A percentile compares a stretch with the other conserved stretches of the same genome.
Evolutionary conservation across 2,113 vertebrate species (phyloP).

Genomic region (Ascaphus truei): DNA sequence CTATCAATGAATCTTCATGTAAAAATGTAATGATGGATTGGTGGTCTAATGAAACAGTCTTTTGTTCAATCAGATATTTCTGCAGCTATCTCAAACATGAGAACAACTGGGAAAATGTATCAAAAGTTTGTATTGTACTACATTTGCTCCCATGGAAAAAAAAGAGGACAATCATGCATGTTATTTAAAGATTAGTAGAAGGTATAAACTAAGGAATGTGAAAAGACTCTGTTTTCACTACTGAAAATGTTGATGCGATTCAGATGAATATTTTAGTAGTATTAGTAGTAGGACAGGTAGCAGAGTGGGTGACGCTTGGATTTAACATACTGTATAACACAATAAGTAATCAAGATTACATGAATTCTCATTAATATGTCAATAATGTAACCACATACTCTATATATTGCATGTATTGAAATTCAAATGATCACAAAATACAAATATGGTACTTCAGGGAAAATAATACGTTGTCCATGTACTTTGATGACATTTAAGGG

Average conservation of each 20-base stretch:
- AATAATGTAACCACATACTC: no score
- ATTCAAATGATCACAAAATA: no score
- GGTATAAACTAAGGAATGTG: slow-evolving; percentile 12
- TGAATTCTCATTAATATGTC: no score
- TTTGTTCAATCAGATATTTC: slow-evolving; percentile 29
- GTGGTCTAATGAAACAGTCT: slow-evolving; percentile 14
- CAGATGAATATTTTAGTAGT: neutral
- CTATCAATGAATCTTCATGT: slow-evolving; percentile 23
- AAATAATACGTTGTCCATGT: no score
- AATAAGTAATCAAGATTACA: no score
- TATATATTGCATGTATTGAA: no score
- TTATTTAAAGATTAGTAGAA: slow-evolving; percentile 29
- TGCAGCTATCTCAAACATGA: slow-evolving; percentile 23
- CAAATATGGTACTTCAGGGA: no score
- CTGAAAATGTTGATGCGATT: neutral
- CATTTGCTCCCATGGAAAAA: neutral
- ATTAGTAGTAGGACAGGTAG: neutral
- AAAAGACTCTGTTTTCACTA: no score
- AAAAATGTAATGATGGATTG: slow-evolving; percentile 20
- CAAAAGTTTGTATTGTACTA: slow-evolving; percentile 23
- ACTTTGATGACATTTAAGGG: no score
- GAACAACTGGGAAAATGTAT: slow-evolving; percentile 19
- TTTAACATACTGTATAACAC: no score
- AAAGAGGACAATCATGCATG: slow-evolving; percentile 18
- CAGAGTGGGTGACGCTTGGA: no score